phyloP scores from a whole-genome alignment of 2,888 invertebrate genomes.

The Harpalus rufipes region DNA sequence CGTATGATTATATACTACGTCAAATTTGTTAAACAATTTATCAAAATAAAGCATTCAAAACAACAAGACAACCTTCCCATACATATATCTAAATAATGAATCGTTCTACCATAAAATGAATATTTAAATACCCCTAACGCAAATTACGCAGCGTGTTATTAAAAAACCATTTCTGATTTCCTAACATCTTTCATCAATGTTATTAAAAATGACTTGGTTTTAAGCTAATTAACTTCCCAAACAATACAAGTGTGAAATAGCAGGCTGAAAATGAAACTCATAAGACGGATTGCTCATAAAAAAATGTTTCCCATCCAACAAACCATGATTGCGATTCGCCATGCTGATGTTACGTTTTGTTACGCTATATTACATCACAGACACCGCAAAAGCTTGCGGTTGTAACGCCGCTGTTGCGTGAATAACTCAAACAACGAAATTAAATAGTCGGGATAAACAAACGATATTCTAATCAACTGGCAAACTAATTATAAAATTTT shows the following conservation, averaged over 20 bases:
- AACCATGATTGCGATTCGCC: conserved; percentile 36
- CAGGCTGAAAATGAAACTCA: background rate
- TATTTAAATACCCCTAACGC: conserved; percentile 28
- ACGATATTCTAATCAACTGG: background rate
- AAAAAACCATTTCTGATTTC: conserved; percentile 31
- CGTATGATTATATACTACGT: background rate
- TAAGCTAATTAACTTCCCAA: conserved; percentile 30
- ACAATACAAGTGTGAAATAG: conserved; percentile 52
- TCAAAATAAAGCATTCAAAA: background rate
- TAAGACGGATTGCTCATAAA: conserved; percentile 5
- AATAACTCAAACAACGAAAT: conserved; percentile 22
- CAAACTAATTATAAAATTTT: background rate
- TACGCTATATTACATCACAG: conserved; percentile 41
- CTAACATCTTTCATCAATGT: conserved; percentile 9
- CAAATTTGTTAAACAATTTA: background rate
- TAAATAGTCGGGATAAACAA: conserved; percentile 10
- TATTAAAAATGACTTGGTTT: conserved; percentile 25
- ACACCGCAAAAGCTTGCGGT: conserved; percentile 34
- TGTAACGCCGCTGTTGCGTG: conserved; percentile 31
- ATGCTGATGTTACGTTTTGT: conserved; percentile 38
- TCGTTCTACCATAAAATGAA: conserved; percentile 15
- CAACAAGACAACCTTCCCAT: conserved; percentile 8
- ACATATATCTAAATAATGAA: conserved; percentile 13
- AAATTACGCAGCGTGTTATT: conserved; percentile 4
- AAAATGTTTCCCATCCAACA: conserved; percentile 34